Base-by-base conservation (phyloP, 92 coral and sea anemone species). In the Blastomussa wellsi region DNA sequence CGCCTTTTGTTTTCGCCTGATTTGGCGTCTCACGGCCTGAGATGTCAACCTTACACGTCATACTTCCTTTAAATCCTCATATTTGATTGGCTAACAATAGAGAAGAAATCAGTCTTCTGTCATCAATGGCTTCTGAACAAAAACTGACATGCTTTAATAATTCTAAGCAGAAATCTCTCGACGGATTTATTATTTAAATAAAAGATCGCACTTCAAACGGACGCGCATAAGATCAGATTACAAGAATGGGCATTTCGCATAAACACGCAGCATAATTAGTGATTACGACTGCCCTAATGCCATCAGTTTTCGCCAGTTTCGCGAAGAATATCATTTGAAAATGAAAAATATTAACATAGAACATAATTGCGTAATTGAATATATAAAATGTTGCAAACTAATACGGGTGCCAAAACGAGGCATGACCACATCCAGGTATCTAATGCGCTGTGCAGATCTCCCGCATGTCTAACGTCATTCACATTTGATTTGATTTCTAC, bases 101-200 rank as follows among this genome's bases (percentile, higher is more conserved):
- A 47, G 73, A 42, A 29, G 42, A 19, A 64, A 41, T 19, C 33
- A 36, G 29, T 28, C 69, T 22, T 57, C 22, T 77, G 70, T 37
- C 13, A 53, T 55, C 32, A 19, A 14, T 17, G 10, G 26, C 20
- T 72, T 36, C 15, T 33, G 7, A 70, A 7, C 72, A 74, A 19
- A 37, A 31, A 44, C 31, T 47, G 84, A 66, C 84, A 65, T 42
- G 84, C 74, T 79, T 74, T 29, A 16, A 8, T 66, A 31, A 78
- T 26, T 26, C 57, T 26, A 62, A 62, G n/a, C 28, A 0, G 29
- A 62, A 62, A 26, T 62, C 31, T 62, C 32, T 57, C 65, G 65
- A 53, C 17, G 15, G 57, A 51, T n/a, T n/a, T n/a, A n/a, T n/a
- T n/a, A n/a, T n/a, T n/a, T n/a, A 12, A 12, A 12, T 4, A 51